Conservation (phyloP, 2,797 vertebrate species). For the Aythya fuligula region DNA sequence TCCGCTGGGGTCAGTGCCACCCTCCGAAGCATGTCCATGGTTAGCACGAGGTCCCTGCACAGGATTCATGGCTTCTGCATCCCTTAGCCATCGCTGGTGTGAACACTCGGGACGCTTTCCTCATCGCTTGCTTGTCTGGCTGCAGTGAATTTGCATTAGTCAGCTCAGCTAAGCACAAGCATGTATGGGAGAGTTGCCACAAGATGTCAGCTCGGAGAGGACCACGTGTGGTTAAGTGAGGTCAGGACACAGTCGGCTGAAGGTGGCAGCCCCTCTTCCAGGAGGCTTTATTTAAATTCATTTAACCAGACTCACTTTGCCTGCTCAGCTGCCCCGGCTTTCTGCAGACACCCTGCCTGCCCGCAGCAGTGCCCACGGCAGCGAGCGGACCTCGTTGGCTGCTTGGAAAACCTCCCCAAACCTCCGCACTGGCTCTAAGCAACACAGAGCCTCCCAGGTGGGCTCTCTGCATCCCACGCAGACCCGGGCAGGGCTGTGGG, state of each 20-base stretch:
- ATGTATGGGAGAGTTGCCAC: not conserved
- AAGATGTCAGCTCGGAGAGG: not conserved
- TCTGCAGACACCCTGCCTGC: not conserved
- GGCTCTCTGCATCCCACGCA: not conserved
- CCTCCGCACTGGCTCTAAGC: not conserved
- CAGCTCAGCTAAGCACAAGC: not conserved
- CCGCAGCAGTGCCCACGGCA: not conserved
- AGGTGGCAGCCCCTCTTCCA: not conserved
- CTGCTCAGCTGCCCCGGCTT: not conserved
- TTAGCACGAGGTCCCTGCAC: not conserved
- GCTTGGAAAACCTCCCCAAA: not conserved
- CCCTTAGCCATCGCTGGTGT: not conserved
- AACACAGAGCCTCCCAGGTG: accelerated
- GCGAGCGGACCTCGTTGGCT: accelerated
- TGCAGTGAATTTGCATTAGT: not conserved
- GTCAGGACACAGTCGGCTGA: not conserved
- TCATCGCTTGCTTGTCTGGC: not conserved
- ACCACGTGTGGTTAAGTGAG: not conserved
- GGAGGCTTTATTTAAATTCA: not conserved
- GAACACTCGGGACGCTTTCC: not conserved
- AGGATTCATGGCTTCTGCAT: not conserved
- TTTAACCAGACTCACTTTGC: not conserved
- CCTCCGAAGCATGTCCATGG: accelerated
- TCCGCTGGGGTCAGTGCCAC: not conserved
- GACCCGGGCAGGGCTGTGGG: not conserved